phyloP scores from a whole-genome alignment of 2,888 invertebrate species.

The Oeneis ivallda region DNA sequence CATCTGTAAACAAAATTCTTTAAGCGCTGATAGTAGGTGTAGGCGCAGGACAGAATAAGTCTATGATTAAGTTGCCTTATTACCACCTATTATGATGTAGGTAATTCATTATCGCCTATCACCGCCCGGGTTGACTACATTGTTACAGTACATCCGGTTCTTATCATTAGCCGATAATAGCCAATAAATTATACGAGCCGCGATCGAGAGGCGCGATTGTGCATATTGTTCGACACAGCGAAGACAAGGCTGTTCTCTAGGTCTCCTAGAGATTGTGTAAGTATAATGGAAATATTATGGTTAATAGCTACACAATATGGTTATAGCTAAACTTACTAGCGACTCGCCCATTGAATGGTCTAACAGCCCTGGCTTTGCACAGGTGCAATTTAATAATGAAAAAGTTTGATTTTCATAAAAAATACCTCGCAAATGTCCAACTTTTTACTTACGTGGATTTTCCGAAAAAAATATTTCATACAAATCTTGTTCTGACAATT shows the following conservation, averaged over 20 bases:
- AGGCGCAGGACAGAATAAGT: conserved; percentile 5
- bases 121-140: conserved; percentile 36
- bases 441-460: too few relatives aligned
- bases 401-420: too few relatives aligned
- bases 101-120: conserved; percentile 32
- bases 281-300: neutral
- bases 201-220: conserved; percentile 27
- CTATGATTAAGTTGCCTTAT: conserved; percentile 30
- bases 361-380: too few relatives aligned
- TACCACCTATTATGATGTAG: conserved; percentile 25
- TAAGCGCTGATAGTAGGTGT: too few relatives aligned
- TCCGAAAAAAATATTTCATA: too few relatives aligned
- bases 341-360: too few relatives aligned
- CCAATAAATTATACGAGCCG: conserved; percentile 44
- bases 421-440: too few relatives aligned
- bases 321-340: too few relatives aligned
- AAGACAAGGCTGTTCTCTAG: conserved; percentile 19
- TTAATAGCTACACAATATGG: too few relatives aligned
- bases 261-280: neutral
- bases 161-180: conserved; percentile 48
- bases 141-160: conserved; percentile 43
- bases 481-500: too few relatives aligned
- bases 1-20: too few relatives aligned
- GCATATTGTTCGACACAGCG: conserved; percentile 21
- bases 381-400: too few relatives aligned